Evolutionary conservation across 2,797 vertebrate species (phyloP).

Genomic region (Malacoctenus gilli): DNA sequence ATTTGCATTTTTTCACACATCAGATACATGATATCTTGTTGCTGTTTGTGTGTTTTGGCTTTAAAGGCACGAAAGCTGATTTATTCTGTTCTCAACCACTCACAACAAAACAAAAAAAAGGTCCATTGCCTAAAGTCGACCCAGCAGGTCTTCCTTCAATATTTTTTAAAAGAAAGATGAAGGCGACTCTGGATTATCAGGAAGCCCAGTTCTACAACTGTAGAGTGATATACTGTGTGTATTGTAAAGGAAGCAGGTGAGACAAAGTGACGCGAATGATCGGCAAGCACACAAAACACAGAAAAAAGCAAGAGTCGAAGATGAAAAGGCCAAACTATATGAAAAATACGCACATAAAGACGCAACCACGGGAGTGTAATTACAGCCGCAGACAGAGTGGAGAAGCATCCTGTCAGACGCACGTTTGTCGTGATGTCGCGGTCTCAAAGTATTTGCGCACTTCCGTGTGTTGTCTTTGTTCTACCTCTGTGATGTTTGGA

Average conservation of each 20-base stretch:
- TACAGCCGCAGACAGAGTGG: slow-evolving; percentile 5
- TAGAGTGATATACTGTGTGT: too few relatives aligned
- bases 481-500: slow-evolving; percentile 22
- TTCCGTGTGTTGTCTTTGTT: slow-evolving; percentile 32
- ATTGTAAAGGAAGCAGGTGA: too few relatives aligned
- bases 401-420: slow-evolving; percentile 18
- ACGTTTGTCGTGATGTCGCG: slow-evolving; percentile 20
- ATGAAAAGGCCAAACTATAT: background rate
- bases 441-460: slow-evolving; percentile 23
- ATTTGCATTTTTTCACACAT: slow-evolving; percentile 24
- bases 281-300: too few relatives aligned
- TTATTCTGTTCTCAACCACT: slow-evolving; percentile 9
- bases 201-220: too few relatives aligned
- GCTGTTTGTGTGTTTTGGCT: too few relatives aligned
- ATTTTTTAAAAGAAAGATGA: slow-evolving; percentile 26
- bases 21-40: too few relatives aligned
- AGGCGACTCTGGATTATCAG: too few relatives aligned
- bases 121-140: slow-evolving; percentile 24
- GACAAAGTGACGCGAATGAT: too few relatives aligned
- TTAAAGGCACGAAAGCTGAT: background rate
- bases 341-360: background rate
- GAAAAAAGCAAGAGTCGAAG: background rate
- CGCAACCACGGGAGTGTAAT: slow-evolving; percentile 19
- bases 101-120: slow-evolving; percentile 1
- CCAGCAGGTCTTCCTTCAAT: slow-evolving; percentile 27